Evolutionary conservation across 2,888 invertebrate species (phyloP).

Genomic region (Sinohyriopsis cumingii): DNA sequence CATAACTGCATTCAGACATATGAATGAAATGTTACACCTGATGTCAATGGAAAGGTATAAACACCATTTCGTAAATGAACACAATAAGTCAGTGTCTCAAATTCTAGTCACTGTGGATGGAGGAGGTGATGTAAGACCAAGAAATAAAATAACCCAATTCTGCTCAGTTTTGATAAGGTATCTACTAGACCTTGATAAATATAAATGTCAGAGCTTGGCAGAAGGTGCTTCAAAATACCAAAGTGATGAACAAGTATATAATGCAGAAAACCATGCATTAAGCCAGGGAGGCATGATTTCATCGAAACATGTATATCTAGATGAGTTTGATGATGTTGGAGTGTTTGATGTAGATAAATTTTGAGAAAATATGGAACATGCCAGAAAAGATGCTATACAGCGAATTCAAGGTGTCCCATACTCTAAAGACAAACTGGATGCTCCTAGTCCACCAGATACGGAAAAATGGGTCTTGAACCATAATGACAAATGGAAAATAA

Average conservation of each 20-base stretch:
- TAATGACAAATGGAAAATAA: neutral
- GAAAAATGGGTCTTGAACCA: slow-evolving; percentile 2
- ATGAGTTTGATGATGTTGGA: too few species aligned
- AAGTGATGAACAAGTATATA: slow-evolving; percentile 13
- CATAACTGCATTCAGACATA: slow-evolving; percentile 1
- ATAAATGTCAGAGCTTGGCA: slow-evolving; percentile 7
- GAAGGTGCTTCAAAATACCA: slow-evolving; percentile 14
- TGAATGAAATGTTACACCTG: slow-evolving; percentile 4
- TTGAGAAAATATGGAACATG: slow-evolving; percentile 12
- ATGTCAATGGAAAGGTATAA: slow-evolving; percentile 2
- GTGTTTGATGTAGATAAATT: slow-evolving; percentile 8
- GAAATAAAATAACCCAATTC: slow-evolving; percentile 10
- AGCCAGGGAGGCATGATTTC: slow-evolving; percentile 13
- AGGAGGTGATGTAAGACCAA: slow-evolving; percentile 8
- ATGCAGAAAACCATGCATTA: slow-evolving; percentile 10
- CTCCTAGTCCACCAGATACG: neutral
- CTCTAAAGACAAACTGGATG: neutral
- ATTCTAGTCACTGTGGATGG: slow-evolving; percentile 9
- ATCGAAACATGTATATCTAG: neutral
- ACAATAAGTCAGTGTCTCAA: slow-evolving; percentile 5
- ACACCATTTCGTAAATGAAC: neutral
- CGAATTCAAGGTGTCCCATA: neutral
- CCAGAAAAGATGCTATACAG: slow-evolving; percentile 5
- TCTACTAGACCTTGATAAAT: slow-evolving; percentile 14
- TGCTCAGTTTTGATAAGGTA: slow-evolving; percentile 2